These are phyloP conservation scores for Perca fluviatilis DNA, from an alignment of 2,113 vertebrate genomes.

Conservation along the genomic window DNA sequence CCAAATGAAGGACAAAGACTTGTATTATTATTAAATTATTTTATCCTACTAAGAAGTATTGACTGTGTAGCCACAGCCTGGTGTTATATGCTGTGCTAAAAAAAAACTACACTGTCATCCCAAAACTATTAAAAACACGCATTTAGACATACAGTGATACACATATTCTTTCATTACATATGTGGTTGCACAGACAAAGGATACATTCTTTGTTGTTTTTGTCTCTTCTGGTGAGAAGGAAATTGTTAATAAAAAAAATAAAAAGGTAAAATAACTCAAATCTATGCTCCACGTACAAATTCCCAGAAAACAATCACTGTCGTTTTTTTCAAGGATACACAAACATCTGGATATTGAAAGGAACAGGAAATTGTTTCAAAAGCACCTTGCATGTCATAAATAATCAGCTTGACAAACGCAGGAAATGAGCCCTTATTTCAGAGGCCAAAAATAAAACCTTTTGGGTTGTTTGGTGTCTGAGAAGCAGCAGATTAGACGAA, in stretches of 20 bases:
- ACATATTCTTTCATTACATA: not conserved
- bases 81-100: too few species aligned
- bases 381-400: constrained; percentile 19
- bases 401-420: constrained; percentile 64
- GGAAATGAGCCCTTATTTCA: constrained; percentile 56
- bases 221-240: not conserved
- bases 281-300: not conserved
- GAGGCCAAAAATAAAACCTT: constrained; percentile 21
- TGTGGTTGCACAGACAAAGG: not conserved
- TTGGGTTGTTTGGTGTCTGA: not conserved
- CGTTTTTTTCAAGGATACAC: constrained; percentile 9
- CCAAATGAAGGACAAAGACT: too few species aligned
- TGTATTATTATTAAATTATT: too few species aligned
- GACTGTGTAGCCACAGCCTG: too few species aligned
- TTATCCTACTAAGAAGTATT: too few species aligned
- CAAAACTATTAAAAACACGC: too few species aligned
- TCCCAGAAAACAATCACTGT: constrained; percentile 29
- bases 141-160: not conserved
- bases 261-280: not conserved
- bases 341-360: constrained; percentile 23
- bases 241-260: not conserved
- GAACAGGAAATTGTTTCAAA: constrained; percentile 66
- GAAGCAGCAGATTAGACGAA: not conserved
- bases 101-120: too few species aligned
- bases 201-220: not conserved